Evolutionary conservation across 2,113 vertebrate genomes (phyloP).

Genomic region (Periophthalmus modestus): DNA sequence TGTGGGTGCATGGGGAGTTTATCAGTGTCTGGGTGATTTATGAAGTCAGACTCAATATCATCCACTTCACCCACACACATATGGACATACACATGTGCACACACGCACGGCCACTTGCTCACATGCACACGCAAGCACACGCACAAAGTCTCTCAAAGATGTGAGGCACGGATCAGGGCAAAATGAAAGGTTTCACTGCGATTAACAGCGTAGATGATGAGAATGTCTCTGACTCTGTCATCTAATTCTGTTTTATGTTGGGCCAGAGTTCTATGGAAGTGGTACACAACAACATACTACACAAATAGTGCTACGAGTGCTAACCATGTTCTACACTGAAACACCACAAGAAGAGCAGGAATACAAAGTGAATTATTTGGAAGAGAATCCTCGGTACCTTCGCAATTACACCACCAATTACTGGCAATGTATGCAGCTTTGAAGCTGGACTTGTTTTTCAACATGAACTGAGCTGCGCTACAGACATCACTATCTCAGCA

Average conservation of each 20-base stretch:
- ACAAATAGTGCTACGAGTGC: constrained; percentile 30
- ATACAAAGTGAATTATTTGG: constrained; percentile 44
- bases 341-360: constrained; percentile 10
- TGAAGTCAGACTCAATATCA: constrained; percentile 82
- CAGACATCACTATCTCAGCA: constrained; percentile 61
- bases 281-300: constrained; percentile 44
- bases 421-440: constrained; percentile 57
- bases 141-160: constrained; percentile 28
- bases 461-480: constrained; percentile 47
- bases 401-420: constrained; percentile 65
- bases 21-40: constrained; percentile 82
- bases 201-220: constrained; percentile 74
- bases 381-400: constrained; percentile 40
- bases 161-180: constrained; percentile 66
- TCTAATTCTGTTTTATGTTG: constrained; percentile 66
- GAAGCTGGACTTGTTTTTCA: constrained; percentile 69
- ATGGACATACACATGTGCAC: constrained; percentile 76
- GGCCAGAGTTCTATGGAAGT: constrained; percentile 49
- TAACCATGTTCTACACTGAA: constrained; percentile 7
- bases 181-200: constrained; percentile 74
- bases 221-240: constrained; percentile 64
- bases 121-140: constrained; percentile 30
- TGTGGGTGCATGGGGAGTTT: constrained; percentile 78
- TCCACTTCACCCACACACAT: constrained; percentile 80
- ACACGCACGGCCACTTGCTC: constrained; percentile 64